Evolutionary conservation across 2,797 vertebrate species (phyloP), one percentile per base, ranked within the genome.

Genomic region (Heteromormyrus szaboi): DNA sequence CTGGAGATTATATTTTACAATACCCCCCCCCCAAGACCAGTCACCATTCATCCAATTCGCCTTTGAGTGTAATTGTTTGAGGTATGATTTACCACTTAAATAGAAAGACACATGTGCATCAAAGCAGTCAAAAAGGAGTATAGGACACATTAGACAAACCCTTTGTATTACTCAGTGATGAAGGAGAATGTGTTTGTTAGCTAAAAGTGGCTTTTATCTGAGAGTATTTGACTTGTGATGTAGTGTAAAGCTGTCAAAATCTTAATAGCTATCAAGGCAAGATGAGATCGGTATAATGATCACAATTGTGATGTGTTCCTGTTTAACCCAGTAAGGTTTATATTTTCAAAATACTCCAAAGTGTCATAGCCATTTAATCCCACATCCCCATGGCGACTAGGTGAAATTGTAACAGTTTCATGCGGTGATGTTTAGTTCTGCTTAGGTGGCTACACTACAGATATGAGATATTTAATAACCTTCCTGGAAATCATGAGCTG

Each of bases 381-480:
- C 79, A n/a, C 79, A 11, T 22, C 0, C 79, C 19, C 79, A 46
- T 17, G 33, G 14, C 5, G 29, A 81, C 1, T 41, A 76, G 7
- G 1, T 81, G 37, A 81, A 19, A 44, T 8, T 9, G 9, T 79
- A 37, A n/a, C 54, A 46, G 8, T 50, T 50, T 50, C 46, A 50
- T 84, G 19, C 2, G 3, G 44, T 22, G 46, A 48, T n/a, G 41
- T 50, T 46, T 84, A n/a, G 81, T 2, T 46, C 41, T 81, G 76
- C 76, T 81, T 41, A 44, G 17, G 3, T 46, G 76, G 37, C 17
- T 22, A 46, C 8, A 81, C 19, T 22, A 44, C 81, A 84, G 81
- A 84, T 25, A 84, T 48, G 44, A 50, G 81, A 84, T 84, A 84
- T 48, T 84, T 84, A 84, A 84, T 22, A 48, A 48, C 41, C 81